A percentile compares a stretch with the other conserved stretches of the same genome.
phyloP scores from a whole-genome alignment of 2,113 vertebrate species.

The Crotalus helleri region DNA sequence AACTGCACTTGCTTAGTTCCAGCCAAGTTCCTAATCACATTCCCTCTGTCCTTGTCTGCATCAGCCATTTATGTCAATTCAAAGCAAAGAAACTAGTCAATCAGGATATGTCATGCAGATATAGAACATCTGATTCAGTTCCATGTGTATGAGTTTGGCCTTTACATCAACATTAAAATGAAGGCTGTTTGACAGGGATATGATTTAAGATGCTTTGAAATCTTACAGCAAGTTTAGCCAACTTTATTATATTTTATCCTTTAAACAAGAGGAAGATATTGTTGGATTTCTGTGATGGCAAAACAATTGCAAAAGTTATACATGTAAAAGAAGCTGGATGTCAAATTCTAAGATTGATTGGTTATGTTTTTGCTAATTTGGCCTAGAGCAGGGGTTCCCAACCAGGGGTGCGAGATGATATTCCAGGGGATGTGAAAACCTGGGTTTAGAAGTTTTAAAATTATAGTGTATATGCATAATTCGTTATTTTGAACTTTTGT shows the following conservation, averaged over 20 bases:
- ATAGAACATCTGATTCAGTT: neutral
- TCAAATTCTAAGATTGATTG: neutral
- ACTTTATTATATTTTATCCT: neutral
- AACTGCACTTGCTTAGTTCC: neutral
- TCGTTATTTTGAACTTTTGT: too few species aligned
- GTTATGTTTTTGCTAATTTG: accelerated
- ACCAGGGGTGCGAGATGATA: too few species aligned
- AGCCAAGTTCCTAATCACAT: neutral
- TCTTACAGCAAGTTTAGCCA: neutral
- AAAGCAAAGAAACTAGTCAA: neutral
- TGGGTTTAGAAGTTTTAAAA: too few species aligned
- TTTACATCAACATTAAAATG: neutral
- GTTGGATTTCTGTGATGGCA: neutral
- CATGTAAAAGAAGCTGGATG: neutral
- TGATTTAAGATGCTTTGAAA: neutral
- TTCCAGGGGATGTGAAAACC: too few species aligned
- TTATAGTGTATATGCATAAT: too few species aligned
- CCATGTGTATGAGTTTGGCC: neutral
- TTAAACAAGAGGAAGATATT: neutral
- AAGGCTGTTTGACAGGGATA: neutral
- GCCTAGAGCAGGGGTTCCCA: neutral
- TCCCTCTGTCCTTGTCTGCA: neutral
- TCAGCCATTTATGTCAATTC: neutral
- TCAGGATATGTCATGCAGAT: neutral
- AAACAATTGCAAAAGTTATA: neutral